These are phyloP conservation scores for Percina caprodes DNA, from an alignment of 2,113 vertebrate species.

Conservation along the genomic window DNA sequence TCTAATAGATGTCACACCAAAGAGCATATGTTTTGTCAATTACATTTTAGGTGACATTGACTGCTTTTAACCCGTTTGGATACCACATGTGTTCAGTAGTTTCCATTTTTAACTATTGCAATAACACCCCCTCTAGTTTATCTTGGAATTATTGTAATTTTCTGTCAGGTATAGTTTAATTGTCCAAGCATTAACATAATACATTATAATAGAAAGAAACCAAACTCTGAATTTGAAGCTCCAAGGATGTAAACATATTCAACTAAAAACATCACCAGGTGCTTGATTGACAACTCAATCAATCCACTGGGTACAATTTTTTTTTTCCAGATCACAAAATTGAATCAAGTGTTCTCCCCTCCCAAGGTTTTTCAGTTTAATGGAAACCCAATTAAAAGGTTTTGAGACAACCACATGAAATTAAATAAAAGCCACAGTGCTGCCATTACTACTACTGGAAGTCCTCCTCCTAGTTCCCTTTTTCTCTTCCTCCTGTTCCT, in stretches of 20 bases:
- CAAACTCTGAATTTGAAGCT: neutral
- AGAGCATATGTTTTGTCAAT: neutral
- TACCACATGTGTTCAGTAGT: neutral
- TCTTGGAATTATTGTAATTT: neutral
- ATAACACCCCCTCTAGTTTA: neutral
- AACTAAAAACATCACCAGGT: neutral
- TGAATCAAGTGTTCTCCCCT: conserved; percentile 16
- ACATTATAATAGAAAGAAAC: neutral
- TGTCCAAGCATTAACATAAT: neutral
- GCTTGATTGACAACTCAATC: neutral
- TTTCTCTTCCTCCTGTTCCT: neutral
- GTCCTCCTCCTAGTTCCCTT: neutral
- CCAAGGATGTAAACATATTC: neutral
- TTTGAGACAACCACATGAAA: neutral
- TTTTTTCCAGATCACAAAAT: conserved; percentile 24
- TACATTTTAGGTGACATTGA: neutral
- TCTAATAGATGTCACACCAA: neutral
- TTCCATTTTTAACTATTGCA: neutral
- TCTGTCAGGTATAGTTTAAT: neutral
- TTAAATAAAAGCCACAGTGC: conserved; percentile 15
- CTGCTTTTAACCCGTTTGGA: neutral
- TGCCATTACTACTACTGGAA: neutral
- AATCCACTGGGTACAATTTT: neutral
- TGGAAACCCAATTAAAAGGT: conserved; percentile 39
- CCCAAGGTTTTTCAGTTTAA: conserved; percentile 30